Evolutionary conservation across 2,113 vertebrate genomes (phyloP), one percentile per base, ranked within the genome.

Genomic region (Herpailurus yagouaroundi): DNA sequence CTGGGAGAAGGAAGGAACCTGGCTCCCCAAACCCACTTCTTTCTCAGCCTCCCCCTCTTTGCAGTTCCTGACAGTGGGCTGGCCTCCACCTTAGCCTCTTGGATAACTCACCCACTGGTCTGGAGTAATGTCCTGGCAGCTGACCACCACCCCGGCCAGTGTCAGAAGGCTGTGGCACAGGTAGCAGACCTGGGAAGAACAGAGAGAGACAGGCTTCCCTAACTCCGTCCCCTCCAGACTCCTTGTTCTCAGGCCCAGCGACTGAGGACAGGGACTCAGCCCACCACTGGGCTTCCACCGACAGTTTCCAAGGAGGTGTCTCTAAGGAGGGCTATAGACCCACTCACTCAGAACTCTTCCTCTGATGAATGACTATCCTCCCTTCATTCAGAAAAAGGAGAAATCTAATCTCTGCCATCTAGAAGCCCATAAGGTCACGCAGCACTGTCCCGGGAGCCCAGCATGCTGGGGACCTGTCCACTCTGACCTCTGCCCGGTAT

Each of bases 81-180:
- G 23, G 66, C 38, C n/a, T 79, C 95, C 63, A 7, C 12, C 66
- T 38, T 1, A 0, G 52, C 45, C 41, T 64, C 79, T 29, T 5
- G 16, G 83, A 87, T 97, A 45, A 97, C 97, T 98, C 74, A 98
- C 97, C 95, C 97, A 87, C 1, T 95, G 94, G 48, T 97, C 89
- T 18, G 91, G 81, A 89, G 98, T 84, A 1, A 98, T 83, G 2
- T 66, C 91, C 95, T 97, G 73, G 81, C 95, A 80, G 94, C 96
- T 95, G 90, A 98, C 98, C 29, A 97, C 97, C 27, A 92, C 52
- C 12, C 94, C 97, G 1, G 98, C 97, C 71, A 98, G 98, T 8
- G 36, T 97, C 95, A 98, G 96, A 82, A 98, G 98, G 94, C 96
- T 98, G 95, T 97, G 68, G 89, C 97, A 98, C 81, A 98, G 45